Evolutionary conservation across 2,888 invertebrate genomes (phyloP).

Genomic region (Amiota mariae): DNA sequence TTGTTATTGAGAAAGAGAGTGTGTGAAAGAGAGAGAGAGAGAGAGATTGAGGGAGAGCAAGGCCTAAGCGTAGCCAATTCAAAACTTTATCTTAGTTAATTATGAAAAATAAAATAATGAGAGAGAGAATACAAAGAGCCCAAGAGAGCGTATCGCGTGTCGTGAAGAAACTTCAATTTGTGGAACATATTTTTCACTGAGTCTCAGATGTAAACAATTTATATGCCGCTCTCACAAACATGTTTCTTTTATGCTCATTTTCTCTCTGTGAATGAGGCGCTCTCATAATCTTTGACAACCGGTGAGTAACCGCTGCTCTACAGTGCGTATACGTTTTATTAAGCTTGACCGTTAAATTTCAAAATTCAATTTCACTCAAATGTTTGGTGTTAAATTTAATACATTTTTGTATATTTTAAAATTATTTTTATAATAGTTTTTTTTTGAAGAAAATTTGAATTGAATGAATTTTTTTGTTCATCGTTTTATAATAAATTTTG

Average conservation of each 20-base stretch:
- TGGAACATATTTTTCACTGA: not conserved
- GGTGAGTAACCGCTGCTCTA: not conserved
- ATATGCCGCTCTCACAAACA: not conserved
- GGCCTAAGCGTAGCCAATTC: not conserved
- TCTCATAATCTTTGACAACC: not conserved
- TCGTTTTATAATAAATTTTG: no score
- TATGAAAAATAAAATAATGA: no score
- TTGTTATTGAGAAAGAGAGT: not conserved
- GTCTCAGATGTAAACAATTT: not conserved
- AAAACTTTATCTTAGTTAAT: no score
- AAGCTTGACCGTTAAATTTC: not conserved
- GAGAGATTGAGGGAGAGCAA: not conserved
- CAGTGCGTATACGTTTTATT: conserved; percentile 2
- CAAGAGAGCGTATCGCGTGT: no score
- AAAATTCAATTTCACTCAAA: not conserved
- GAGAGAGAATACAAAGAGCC: no score
- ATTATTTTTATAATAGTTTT: not conserved
- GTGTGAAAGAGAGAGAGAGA: not conserved
- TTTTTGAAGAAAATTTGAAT: not conserved
- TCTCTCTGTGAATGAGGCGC: not conserved
- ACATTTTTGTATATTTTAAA: not conserved
- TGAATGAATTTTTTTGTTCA: conserved; percentile 1
- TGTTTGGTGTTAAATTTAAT: not conserved
- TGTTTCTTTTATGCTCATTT: not conserved
- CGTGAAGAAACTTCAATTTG: not conserved